phyloP scores from a whole-genome alignment of 2,113 vertebrate species.

The Chroicocephalus ridibundus region DNA sequence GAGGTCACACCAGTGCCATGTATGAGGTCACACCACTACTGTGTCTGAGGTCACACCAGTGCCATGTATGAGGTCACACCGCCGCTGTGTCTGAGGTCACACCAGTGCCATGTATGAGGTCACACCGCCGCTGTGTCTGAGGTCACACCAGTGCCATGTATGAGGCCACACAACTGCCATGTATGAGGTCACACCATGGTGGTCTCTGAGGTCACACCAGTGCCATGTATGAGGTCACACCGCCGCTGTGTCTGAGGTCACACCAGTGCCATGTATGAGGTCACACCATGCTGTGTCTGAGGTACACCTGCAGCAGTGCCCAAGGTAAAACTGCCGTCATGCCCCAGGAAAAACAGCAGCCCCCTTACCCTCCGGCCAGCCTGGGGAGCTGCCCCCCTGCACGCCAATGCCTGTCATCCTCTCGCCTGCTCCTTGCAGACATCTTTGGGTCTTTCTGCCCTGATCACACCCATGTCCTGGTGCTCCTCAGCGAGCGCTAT shows the following conservation, averaged over 20 bases:
- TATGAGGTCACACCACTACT: no score
- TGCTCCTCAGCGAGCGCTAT: neutral
- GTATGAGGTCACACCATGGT: no score
- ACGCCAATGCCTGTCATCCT: no score
- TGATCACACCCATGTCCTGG: neutral
- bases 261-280: no score
- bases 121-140: no score
- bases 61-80: neutral
- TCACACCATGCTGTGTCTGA: neutral
- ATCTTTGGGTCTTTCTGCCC: neutral
- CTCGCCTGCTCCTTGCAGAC: neutral
- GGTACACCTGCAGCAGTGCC: neutral
- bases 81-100: no score
- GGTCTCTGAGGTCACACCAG: neutral
- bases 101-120: neutral
- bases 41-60: no score
- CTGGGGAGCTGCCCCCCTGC: neutral
- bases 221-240: no score
- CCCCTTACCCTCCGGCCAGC: neutral
- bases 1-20: no score
- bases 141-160: no score
- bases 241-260: no score
- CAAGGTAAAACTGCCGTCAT: rapidly evolving
- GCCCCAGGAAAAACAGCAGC: rapidly evolving
- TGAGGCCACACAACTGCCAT: neutral